Evolutionary conservation across 2,113 vertebrate species (phyloP), one percentile per base, ranked within the genome.

Genomic region (Solenodon paradoxus): DNA sequence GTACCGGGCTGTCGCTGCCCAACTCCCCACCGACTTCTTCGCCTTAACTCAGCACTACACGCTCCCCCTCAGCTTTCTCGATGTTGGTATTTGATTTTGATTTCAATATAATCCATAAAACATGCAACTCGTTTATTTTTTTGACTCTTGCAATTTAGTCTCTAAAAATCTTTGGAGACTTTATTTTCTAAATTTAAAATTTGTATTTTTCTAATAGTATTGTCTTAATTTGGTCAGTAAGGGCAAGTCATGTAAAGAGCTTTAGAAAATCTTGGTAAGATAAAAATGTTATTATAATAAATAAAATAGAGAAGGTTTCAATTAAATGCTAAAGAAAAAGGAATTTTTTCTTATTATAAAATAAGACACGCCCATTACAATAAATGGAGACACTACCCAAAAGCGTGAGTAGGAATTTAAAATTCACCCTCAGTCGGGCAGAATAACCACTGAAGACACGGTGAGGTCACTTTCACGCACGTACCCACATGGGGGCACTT

Each of bases 281-380:
- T 55, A 66, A 32, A n/a, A 49, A 84, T 71, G 82, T 85, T 40
- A 87, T 82, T 42, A 87, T 2, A 53, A 42, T 32, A 68, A 88
- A 80, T 81, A 68, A 66, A 88, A 74, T 2, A 92, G 16, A 88
- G 61, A 17, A 88, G 53, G 51, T 95, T 90, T 87, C 47, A 88
- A 90, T 66, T 71, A 64, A 79, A 87, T 53, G 8, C 72, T 71
- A 40, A 51, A 88, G 88, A 64, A 83, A 72, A 75, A 30, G 74
- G 9, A 9, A 55, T 38, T 49, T 75, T 84, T 86, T 61, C 32
- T 81, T 77, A 51, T 87, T 87, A 69, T 53, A 88, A 91, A 71
- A 93, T 79, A 79, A 86, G 53, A 83, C 24, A 64, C 32, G 15
- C 4, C 68, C 35, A 68, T 40, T 55, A 49, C 20, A 87, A 47